Conservation (phyloP, 2,113 vertebrate genomes). For the Aegithalos caudatus region DNA sequence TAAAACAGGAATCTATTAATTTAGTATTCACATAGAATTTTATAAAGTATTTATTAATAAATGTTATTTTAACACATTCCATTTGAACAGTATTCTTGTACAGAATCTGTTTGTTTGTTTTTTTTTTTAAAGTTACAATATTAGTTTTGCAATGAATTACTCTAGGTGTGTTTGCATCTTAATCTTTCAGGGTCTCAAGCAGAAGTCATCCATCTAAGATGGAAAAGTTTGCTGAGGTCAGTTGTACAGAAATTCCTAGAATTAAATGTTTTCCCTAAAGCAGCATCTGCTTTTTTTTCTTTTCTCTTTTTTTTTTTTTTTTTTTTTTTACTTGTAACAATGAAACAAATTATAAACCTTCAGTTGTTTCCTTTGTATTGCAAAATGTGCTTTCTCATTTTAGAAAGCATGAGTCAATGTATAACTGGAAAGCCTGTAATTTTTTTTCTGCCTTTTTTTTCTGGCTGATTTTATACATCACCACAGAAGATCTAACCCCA, state of each 20-base stretch:
- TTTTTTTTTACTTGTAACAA: background rate
- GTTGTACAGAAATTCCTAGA: conserved; percentile 64
- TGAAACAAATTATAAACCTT: conserved; percentile 18
- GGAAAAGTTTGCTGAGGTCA: conserved; percentile 66
- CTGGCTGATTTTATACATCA: conserved; percentile 18
- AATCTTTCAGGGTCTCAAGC: conserved; percentile 68
- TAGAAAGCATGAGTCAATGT: conserved; percentile 49
- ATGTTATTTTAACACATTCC: conserved; percentile 85
- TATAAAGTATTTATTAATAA: conserved; percentile 86
- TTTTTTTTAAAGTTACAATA: conserved; percentile 62
- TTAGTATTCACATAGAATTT: conserved; percentile 79
- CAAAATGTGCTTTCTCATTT: conserved; percentile 54
- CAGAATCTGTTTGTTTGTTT: conserved; percentile 58
- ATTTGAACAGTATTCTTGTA: conserved; percentile 81
- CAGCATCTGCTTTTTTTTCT: conserved; percentile 45
- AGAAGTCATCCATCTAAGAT: conserved; percentile 64
- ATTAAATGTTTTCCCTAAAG: conserved; percentile 67
- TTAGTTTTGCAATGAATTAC: conserved; percentile 73
- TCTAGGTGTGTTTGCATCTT: conserved; percentile 63
- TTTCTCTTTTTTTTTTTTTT: background rate
- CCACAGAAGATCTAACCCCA: conserved; percentile 37
- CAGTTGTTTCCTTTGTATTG: conserved; percentile 37
- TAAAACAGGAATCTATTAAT: conserved; percentile 83
- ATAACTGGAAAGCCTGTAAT: conserved; percentile 71
- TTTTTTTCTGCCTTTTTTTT: background rate